Base-by-base conservation (phyloP, 2,888 invertebrate species). In the Hesperia comma region DNA sequence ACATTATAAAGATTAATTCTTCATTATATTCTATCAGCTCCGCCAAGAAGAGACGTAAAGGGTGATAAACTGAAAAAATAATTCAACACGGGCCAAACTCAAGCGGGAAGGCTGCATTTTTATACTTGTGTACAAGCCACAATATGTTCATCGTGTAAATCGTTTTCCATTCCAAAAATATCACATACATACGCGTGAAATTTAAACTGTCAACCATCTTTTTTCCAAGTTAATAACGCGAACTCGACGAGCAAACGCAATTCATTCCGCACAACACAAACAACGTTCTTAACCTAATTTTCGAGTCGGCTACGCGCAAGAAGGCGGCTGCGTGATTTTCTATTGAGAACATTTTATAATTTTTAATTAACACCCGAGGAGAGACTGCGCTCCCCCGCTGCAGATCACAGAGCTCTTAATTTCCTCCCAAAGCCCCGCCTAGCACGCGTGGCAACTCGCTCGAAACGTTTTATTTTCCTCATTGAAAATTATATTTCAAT, bases 311-410 rank as follows among this genome's bases (percentile, higher is more conserved):
- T 43, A 19, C 51, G 21, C 51, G 51, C 63, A 41, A 58, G 64
- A 17, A 17, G 58, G 41, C 26, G 40, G 58, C 51, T 64, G 51
- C 53, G 58, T 58, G 17, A 64, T 40, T 58, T 64, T 58, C 57
- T 58, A 53, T 64, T 49, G 49, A 49, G 33, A 58, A 33, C 37
- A 57, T 57, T 57, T 57, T 57, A 49, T 41, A 64, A 51, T 58
- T 64, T 64, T 64, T 64, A 64, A 64, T 64, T 64, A 64, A 64
- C 58, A 58, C 64, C 51, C 40, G 63, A 46, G 63, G 46, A 46
- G 57, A 15, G 58, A 51, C 17, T 15, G 37, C 54, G 8, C 56
- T 40, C 12, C 51, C 26, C 10, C 32, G 12, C 63, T 21, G 41
- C 40, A 49, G 55, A 57, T 56, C 56, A 46, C 46, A 49, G 17